A percentile compares a stretch with the other conserved stretches of the same genome.
Conservation (phyloP, 2,797 vertebrate genomes). For the Xyrichtys novacula region DNA sequence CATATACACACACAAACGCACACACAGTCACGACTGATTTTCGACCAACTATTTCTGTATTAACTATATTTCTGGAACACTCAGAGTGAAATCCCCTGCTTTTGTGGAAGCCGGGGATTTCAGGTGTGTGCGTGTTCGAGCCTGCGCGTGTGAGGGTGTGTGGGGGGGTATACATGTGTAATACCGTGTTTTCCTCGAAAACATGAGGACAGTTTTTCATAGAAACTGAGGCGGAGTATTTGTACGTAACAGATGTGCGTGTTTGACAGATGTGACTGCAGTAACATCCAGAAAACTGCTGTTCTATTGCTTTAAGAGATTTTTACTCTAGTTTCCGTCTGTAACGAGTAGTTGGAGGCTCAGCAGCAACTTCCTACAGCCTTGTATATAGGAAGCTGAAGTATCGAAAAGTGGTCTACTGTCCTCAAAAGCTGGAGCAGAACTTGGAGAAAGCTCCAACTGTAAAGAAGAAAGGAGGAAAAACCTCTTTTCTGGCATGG, state of each 20-base stretch:
- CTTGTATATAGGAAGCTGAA: constrained; percentile 44
- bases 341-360: constrained; percentile 7
- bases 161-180: constrained; percentile 27
- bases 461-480: constrained; percentile 57
- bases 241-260: constrained; percentile 48
- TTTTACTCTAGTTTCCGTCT: not conserved
- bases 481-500: constrained; percentile 58
- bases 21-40: constrained; percentile 70
- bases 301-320: constrained; percentile 11
- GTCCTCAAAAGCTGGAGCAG: constrained; percentile 57
- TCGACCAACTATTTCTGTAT: constrained; percentile 75
- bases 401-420: constrained; percentile 55
- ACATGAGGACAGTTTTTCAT: constrained; percentile 22
- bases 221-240: constrained; percentile 31
- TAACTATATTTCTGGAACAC: constrained; percentile 57
- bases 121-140: constrained; percentile 57
- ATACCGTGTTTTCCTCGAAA: constrained; percentile 24
- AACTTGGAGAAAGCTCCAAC: constrained; percentile 62
- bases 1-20: constrained; percentile 40
- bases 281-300: constrained; percentile 17
- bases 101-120: constrained; percentile 76
- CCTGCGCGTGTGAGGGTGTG: constrained; percentile 19
- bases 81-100: constrained; percentile 70
- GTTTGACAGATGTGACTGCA: constrained; percentile 27
- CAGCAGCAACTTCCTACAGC: constrained; percentile 23